Conservation (phyloP, 2,113 vertebrate genomes). For the Hemichromis elongatus region DNA sequence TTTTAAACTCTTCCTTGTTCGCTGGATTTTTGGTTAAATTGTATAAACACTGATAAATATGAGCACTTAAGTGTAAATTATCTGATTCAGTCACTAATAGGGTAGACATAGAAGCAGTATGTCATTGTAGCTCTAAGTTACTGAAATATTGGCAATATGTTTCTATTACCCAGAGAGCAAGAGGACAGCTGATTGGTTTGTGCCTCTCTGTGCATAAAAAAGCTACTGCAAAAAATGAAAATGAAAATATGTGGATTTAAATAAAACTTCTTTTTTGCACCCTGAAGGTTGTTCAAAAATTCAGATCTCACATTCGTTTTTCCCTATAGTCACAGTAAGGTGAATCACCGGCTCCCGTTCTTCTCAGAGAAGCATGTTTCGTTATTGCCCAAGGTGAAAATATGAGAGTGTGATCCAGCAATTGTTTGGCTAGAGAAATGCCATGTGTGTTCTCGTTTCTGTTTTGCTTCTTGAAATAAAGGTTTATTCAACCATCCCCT, state of each 20-base stretch:
- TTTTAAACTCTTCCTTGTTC: background rate
- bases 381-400: constrained; percentile 35
- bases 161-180: background rate
- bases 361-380: constrained; percentile 6
- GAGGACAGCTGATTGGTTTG: background rate
- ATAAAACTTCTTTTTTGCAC: background rate
- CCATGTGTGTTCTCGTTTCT: constrained; percentile 18
- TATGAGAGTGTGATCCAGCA: background rate
- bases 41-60: background rate
- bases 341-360: constrained; percentile 11
- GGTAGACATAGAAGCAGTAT: background rate
- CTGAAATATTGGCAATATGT: background rate
- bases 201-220: background rate
- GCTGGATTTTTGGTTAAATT: background rate
- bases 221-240: background rate
- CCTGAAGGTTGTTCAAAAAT: background rate
- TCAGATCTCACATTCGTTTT: background rate
- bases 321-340: background rate
- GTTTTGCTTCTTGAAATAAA: constrained; percentile 16
- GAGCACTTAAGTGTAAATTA: background rate
- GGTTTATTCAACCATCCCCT: background rate
- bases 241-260: background rate
- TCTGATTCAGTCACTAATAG: background rate
- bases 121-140: background rate
- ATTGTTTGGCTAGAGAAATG: constrained; percentile 25